Evolutionary conservation across 2,797 vertebrate species (phyloP).

Genomic region (Glossophaga mutica): DNA sequence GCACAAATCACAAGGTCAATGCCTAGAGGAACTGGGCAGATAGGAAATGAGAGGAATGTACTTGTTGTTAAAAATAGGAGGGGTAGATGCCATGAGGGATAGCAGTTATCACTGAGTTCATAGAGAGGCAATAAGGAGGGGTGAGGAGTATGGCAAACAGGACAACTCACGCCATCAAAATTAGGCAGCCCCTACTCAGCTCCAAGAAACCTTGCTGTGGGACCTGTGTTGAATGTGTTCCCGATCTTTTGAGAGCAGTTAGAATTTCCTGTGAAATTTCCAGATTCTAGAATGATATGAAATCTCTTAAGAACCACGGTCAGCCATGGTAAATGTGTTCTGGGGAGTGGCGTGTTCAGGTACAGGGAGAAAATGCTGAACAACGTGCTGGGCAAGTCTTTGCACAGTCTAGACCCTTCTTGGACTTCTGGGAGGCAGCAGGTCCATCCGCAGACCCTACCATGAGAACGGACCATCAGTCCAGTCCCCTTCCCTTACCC

Average conservation of each 20-base stretch:
- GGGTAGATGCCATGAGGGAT: background rate
- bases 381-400: background rate
- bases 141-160: background rate
- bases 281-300: background rate
- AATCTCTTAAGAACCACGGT: background rate
- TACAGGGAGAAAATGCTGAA: background rate
- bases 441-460: background rate
- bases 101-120: background rate
- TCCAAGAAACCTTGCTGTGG: background rate
- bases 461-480: background rate
- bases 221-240: background rate
- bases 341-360: background rate
- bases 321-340: background rate
- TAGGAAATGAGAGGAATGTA: background rate
- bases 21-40: background rate
- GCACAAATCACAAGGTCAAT: background rate
- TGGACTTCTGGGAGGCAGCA: background rate
- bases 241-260: background rate
- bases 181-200: background rate
- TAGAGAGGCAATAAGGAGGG: background rate
- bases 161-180: background rate
- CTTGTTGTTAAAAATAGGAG: background rate
- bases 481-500: background rate
- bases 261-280: background rate
- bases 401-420: background rate